phyloP scores from a whole-genome alignment of 1,140 invertebrate species.

The Ostrea edulis region DNA sequence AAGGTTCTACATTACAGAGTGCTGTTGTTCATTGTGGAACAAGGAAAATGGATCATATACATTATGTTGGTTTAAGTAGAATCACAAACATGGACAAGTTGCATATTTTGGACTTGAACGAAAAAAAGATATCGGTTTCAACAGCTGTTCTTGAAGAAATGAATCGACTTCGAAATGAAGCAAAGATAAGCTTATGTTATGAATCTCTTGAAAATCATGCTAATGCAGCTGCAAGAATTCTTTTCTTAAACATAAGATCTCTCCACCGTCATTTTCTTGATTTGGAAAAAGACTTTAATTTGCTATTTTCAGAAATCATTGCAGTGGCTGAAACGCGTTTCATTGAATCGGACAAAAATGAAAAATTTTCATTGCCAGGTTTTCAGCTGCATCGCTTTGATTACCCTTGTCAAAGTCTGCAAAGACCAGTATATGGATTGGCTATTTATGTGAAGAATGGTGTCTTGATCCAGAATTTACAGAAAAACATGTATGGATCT shows the following conservation, averaged over 20 bases:
- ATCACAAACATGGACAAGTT: conserved; percentile 10
- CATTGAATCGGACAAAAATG: not conserved
- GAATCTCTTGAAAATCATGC: conserved; percentile 6
- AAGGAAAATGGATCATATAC: conserved; percentile 45
- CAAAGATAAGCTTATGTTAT: not conserved
- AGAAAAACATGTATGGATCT: no score
- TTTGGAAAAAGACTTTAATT: no score
- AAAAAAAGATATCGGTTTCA: no score
- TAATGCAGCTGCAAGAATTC: not conserved
- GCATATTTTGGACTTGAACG: conserved; percentile 49
- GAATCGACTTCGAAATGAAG: conserved; percentile 34
- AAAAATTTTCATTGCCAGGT: not conserved
- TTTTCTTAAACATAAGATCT: conserved; percentile 39
- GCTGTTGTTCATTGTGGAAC: conserved; percentile 46
- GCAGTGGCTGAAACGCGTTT: no score
- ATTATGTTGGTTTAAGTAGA: conserved; percentile 52
- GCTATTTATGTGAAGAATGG: no score
- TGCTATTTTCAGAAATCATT: no score
- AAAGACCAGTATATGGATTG: no score
- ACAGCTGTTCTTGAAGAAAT: no score
- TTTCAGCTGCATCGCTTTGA: not conserved
- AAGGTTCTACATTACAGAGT: no score
- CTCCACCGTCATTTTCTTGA: conserved; percentile 33
- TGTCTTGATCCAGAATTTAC: no score
- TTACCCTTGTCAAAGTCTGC: no score